These are phyloP conservation scores for Myrmecobius fasciatus DNA, from an alignment of 2,113 vertebrate genomes.

Conservation along the genomic window DNA sequence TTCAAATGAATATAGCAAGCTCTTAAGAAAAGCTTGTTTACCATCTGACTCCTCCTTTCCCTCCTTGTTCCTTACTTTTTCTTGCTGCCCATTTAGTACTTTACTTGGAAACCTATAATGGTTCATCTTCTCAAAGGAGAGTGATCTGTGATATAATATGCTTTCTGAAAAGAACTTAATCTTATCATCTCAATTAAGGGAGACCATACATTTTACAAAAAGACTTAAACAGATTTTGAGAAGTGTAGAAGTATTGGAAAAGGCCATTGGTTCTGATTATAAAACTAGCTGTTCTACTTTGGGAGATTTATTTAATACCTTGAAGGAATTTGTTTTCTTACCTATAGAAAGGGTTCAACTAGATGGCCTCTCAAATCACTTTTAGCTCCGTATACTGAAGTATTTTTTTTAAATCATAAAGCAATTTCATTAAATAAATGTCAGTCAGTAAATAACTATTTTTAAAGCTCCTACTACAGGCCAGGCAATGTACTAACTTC, in stretches of 20 bases:
- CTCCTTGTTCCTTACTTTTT: not conserved
- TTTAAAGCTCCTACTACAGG: not conserved
- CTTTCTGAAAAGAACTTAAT: not conserved
- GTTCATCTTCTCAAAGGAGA: not conserved
- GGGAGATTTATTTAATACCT: not conserved
- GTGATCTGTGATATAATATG: not conserved
- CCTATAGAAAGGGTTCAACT: not conserved
- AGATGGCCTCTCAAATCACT: not conserved
- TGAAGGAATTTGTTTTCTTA: not conserved
- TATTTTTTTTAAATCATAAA: not conserved
- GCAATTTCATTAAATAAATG: not conserved
- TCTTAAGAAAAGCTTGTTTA: not conserved
- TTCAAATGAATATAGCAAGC: not conserved
- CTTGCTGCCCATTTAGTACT: not conserved
- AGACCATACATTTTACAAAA: not conserved
- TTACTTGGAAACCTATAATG: not conserved
- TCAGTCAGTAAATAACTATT: not conserved
- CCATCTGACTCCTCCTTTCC: not conserved
- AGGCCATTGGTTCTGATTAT: not conserved
- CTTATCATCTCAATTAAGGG: not conserved
- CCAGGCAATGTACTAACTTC: not conserved
- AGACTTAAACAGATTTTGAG: not conserved
- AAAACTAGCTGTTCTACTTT: not conserved
- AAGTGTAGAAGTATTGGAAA: not conserved
- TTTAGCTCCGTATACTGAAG: not conserved